Base-by-base conservation (phyloP, 2,888 invertebrate genomes). In the Andrena marginata region DNA sequence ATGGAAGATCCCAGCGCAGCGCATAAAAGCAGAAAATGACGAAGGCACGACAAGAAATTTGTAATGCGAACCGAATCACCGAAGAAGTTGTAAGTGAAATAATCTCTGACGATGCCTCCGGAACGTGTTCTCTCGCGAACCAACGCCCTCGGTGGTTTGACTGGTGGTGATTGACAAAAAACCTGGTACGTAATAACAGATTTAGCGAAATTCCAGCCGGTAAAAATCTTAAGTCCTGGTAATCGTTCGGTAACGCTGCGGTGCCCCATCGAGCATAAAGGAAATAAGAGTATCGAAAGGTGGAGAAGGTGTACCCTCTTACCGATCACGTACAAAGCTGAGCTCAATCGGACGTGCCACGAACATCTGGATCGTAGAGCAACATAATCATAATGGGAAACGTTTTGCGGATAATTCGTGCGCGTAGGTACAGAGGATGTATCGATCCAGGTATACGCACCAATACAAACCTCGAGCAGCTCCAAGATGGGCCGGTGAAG, bases 331-430 rank as follows among this genome's bases (percentile, higher is more conserved):
- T 87, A 87, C 86, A 70, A 77, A 79, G 82, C 82, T 67, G 74
- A 56, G 86, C 67, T 69, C 64, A 82, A 85, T 87, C 88, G 88
- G 80, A 88, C 88, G 87, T 87, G 87, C 86, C 77, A 80, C 79
- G 84, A 82, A 85, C 88, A 88, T 88, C 88, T 88, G 88, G 88
- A 88, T 88, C 88, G 86, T 82, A 80, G 87, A 79, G 87, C 65
- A 86, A 82, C 86, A 85, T 86, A 85, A 88, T 88, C 88, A 86
- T 88, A 88, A 88, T 88, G 84, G 87, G 82, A 85, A 86, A 82
- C 88, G 88, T 85, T 88, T 88, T 88, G 86, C 88, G 85, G 88
- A 88, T 88, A 88, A 88, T 88, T 88, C 88, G 86, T 78, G 83
- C 62, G 79, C 82, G 54, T 80, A 82, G 64, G 56, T 78, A 78